A percentile compares a stretch with the other conserved stretches of the same genome.
Evolutionary conservation across 2,113 vertebrate genomes (phyloP).

Genomic region (Alligator sinensis): DNA sequence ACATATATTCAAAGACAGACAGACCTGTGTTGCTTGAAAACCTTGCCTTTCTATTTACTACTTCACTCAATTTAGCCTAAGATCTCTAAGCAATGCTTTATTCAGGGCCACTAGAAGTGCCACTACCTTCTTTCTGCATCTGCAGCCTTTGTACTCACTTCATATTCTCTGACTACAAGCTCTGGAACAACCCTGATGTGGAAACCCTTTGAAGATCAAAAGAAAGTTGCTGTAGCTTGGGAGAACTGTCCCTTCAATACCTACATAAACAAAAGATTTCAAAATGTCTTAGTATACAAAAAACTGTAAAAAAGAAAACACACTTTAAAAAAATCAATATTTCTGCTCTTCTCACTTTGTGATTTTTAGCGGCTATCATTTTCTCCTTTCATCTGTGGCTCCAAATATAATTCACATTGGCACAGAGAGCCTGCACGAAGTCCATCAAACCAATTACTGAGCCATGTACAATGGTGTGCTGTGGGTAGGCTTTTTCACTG

Average conservation of each 20-base stretch:
- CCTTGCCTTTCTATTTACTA: fast-evolving
- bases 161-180: not conserved
- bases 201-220: not conserved
- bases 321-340: not conserved
- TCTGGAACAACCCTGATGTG: not conserved
- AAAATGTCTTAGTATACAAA: not conserved
- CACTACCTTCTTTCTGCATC: not conserved
- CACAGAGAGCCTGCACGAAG: fast-evolving
- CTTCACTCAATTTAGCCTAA: not conserved
- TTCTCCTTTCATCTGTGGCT: not conserved
- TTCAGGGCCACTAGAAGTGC: not conserved
- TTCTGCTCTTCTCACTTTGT: not conserved
- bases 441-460: not conserved
- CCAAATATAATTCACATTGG: not conserved
- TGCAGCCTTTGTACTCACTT: not conserved
- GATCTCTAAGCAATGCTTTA: not conserved
- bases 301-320: not conserved
- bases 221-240: not conserved
- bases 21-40: not conserved
- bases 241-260: not conserved
- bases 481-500: not conserved
- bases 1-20: not conserved
- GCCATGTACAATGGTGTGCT: not conserved
- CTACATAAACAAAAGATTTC: not conserved
- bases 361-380: not conserved